phyloP scores from a whole-genome alignment of 1,140 invertebrate species.

The Gonatopus flavifemur region DNA sequence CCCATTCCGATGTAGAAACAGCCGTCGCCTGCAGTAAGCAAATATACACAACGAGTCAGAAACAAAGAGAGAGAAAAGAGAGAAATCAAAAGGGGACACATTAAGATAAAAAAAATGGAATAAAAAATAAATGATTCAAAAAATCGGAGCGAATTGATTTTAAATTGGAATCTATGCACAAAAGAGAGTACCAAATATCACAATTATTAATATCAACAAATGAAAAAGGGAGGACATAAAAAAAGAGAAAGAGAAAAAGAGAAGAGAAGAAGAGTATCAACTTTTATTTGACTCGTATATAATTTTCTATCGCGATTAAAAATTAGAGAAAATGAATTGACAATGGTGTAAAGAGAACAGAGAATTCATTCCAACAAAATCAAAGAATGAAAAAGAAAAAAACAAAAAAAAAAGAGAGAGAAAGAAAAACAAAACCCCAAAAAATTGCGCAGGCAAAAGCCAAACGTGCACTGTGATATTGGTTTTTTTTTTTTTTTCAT shows the following conservation, averaged over 20 bases:
- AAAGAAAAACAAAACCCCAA: constrained; percentile 27
- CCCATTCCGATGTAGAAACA: constrained; percentile 93
- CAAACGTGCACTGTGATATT: constrained; percentile 51
- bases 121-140: neutral
- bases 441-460: constrained; percentile 46
- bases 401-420: constrained; percentile 10
- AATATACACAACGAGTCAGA: constrained; percentile 57
- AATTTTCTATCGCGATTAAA: no score
- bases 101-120: no score
- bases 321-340: no score
- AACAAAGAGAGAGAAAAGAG: constrained; percentile 25
- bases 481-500: no score
- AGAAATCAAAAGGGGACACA: no score
- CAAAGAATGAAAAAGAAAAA: constrained; percentile 11
- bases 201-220: constrained; percentile 39
- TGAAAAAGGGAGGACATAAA: constrained; percentile 55
- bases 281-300: no score
- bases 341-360: no score
- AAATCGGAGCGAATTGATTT: neutral
- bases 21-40: constrained; percentile 81
- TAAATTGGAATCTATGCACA: neutral
- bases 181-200: neutral
- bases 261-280: neutral
- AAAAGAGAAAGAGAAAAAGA: constrained; percentile 23
- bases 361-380: no score